phyloP scores from a whole-genome alignment of 1,140 invertebrate species.

The Paraescarpia echinospica region DNA sequence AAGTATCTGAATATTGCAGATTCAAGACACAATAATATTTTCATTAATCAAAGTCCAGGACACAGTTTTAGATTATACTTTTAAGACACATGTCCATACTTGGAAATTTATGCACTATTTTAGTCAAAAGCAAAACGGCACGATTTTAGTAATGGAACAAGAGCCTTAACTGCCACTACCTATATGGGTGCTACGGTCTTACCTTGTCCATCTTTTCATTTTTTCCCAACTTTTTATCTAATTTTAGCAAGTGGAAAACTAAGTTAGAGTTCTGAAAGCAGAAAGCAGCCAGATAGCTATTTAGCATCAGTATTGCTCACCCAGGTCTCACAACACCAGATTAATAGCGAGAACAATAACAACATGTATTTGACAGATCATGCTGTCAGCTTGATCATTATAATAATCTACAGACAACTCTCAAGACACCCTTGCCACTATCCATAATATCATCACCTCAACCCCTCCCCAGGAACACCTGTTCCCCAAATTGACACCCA shows the following conservation, averaged over 20 bases:
- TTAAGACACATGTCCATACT: neutral
- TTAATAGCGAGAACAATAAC: neutral
- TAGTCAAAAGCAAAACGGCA: neutral
- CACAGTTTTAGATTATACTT: neutral
- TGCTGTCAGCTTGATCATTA: neutral
- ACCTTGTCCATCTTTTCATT: neutral
- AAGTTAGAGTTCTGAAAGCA: conserved; percentile 5
- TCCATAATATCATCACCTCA: neutral
- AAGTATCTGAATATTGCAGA: neutral
- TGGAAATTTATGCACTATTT: neutral
- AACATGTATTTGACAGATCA: neutral
- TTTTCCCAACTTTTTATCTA: conserved; percentile 1
- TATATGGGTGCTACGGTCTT: neutral
- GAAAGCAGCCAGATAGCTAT: neutral
- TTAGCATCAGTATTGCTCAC: neutral
- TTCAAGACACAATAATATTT: too few relatives aligned
- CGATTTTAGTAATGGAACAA: neutral
- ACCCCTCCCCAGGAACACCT: neutral
- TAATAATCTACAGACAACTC: neutral
- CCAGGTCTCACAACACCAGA: neutral
- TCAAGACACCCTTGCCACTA: neutral
- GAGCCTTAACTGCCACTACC: neutral
- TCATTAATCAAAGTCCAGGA: neutral
- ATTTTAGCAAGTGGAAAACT: conserved; percentile 1
- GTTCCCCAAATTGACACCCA: neutral